Evolutionary conservation across 2,113 vertebrate species (phyloP), one percentile per base, ranked within the genome.

Genomic region (Psilopogon haemacephalus): DNA sequence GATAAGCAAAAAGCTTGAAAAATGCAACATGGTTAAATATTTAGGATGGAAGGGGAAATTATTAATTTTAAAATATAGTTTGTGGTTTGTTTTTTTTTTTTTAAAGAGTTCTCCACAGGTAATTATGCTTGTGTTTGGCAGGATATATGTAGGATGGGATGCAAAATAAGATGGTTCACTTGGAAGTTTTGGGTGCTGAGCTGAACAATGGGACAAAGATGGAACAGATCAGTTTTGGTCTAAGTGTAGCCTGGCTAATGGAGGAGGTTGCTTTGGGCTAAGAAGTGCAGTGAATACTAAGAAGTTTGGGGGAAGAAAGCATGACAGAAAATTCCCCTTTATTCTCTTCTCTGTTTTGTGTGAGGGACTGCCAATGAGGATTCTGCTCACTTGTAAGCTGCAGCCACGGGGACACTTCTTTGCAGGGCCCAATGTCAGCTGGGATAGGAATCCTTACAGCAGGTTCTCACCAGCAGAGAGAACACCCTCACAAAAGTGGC

Each of bases 171-270:
- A 52, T 40, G 1, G 1, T 20, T 40, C 17, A 4, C 33, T 19
- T 4, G 6, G 59, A 18, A 32, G 23, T 27, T 67, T 27, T 32
- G 30, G 60, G 44, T 37, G 13, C 26, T n/a, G 59, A 38, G 28
- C 37, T 54, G 59, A 64, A 27, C 3, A 15, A 33, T 11, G 18
- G 28, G 65, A 59, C 20, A 46, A 40, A 33, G 44, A 15, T 68
- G 44, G 54, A 56, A 28, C 3, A 32, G 21, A 24, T 24, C 0
- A 1, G 4, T 32, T 21, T 38, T 52, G 30, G 19, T 15, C 19
- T 44, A 44, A 2, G 7, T 11, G 15, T 38, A 23, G 71, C 62
- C 26, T 20, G 46, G 26, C 48, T 58, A 48, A 9, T 26, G 56
- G 32, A 64, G 35, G 24, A n/a, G 35, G 50, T 32, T 50, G 37